Conservation (phyloP, 1,140 invertebrate genomes). For the Bombus breviceps region DNA sequence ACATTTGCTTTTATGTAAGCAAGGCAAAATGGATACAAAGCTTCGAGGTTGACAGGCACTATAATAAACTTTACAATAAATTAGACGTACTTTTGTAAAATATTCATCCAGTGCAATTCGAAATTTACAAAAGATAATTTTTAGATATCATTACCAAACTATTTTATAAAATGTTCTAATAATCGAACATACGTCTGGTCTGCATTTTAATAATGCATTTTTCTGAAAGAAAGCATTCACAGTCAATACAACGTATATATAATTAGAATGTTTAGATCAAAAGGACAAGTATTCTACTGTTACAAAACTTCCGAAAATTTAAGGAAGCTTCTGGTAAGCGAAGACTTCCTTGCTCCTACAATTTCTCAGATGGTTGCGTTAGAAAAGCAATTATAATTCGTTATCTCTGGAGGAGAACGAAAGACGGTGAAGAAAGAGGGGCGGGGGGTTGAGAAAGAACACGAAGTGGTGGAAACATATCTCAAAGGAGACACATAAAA, state of each 20-base stretch:
- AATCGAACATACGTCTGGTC: background rate
- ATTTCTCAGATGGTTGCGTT: slow-evolving; percentile 9
- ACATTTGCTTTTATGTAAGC: too few species aligned
- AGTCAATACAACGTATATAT: background rate
- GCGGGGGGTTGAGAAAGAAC: background rate
- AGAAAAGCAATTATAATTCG: slow-evolving; percentile 34
- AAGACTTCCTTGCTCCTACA: background rate
- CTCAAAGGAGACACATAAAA: slow-evolving; percentile 30
- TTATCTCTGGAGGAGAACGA: background rate
- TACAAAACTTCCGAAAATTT: too few species aligned
- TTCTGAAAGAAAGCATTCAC: too few species aligned
- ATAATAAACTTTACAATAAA: too few species aligned
- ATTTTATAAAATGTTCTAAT: background rate
- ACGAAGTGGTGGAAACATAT: background rate
- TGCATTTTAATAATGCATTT: too few species aligned
- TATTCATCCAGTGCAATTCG: background rate
- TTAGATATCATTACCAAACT: background rate
- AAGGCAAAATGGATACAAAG: too few species aligned
- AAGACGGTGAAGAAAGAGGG: background rate
- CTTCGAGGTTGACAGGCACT: too few species aligned
- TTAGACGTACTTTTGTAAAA: background rate
- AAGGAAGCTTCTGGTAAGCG: background rate
- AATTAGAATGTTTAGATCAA: background rate
- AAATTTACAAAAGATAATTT: background rate
- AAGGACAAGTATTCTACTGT: background rate